Percentiles rank a stretch among this genome's conserved stretches.
These are phyloP conservation scores for Lampris megalopsis DNA, from an alignment of 2,113 vertebrate species.

Conservation along the genomic window DNA sequence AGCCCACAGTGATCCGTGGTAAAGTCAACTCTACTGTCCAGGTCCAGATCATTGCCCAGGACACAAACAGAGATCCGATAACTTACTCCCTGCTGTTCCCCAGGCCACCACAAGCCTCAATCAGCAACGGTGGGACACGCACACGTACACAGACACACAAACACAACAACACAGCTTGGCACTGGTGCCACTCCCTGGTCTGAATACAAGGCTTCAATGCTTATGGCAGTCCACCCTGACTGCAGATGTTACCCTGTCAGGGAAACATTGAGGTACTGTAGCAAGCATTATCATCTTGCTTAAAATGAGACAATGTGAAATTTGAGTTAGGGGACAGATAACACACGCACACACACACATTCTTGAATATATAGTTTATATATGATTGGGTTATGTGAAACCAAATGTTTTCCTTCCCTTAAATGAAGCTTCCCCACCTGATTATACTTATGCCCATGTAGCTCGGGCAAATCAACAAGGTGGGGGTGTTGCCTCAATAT, in stretches of 20 bases:
- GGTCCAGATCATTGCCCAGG: constrained; percentile 73
- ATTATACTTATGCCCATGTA: no score
- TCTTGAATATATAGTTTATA: no score
- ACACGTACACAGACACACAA: constrained; percentile 15
- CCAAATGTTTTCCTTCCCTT: no score
- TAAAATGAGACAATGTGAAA: constrained; percentile 42
- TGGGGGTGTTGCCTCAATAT: no score
- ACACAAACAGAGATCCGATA: constrained; percentile 80
- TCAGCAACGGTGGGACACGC: constrained; percentile 74
- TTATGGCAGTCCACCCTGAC: not conserved
- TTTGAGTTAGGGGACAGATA: constrained; percentile 45
- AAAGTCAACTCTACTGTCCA: constrained; percentile 75
- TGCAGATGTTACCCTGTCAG: constrained; percentile 23
- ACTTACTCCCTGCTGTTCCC: constrained; percentile 80
- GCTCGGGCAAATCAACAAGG: no score
- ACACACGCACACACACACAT: not conserved
- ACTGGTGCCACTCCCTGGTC: not conserved
- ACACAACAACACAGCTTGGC: no score
- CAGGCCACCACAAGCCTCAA: constrained; percentile 71
- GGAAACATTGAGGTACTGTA: constrained; percentile 17
- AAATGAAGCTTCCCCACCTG: no score
- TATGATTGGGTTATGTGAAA: no score
- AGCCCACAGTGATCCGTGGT: constrained; percentile 76
- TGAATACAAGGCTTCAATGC: no score
- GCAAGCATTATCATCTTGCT: not conserved